A percentile compares a stretch with the other conserved stretches of the same genome.
Conservation (phyloP, 1,140 invertebrate genomes). For the Drosophila lacteicornis region DNA sequence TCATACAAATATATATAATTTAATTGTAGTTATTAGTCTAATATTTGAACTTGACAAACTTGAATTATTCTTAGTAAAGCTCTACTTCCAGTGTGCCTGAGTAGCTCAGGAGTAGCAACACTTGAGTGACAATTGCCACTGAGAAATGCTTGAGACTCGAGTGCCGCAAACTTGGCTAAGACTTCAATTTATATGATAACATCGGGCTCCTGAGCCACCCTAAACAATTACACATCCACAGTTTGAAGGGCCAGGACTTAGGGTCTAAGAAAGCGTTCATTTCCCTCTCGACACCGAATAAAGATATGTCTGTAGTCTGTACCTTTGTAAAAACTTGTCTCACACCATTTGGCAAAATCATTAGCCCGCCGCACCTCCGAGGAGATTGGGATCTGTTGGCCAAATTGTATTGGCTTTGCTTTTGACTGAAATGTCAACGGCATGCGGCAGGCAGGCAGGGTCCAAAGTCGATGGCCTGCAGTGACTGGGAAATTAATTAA, state of each 20-base stretch:
- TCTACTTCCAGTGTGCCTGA: conserved; percentile 18
- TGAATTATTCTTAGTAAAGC: too few species aligned
- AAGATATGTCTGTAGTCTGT: not conserved
- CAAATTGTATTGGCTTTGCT: conserved; percentile 64
- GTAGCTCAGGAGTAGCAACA: conserved; percentile 40
- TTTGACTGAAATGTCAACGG: conserved; percentile 76
- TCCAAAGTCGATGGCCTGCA: conserved; percentile 61
- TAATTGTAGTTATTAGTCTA: too few species aligned
- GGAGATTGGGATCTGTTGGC: conserved; percentile 21
- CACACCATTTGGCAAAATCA: conserved; percentile 33
- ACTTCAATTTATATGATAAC: conserved; percentile 81
- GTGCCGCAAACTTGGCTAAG: conserved; percentile 66
- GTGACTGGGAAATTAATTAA: conserved; percentile 78
- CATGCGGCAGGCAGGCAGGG: conserved; percentile 44
- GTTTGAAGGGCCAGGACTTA: not conserved
- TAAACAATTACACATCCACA: conserved; percentile 29
- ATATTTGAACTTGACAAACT: too few species aligned
- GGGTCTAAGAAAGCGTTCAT: conserved; percentile 18
- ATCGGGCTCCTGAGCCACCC: conserved; percentile 14
- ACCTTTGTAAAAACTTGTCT: conserved; percentile 30
- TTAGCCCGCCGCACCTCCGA: conserved; percentile 19
- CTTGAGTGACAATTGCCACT: conserved; percentile 54
- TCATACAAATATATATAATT: too few species aligned
- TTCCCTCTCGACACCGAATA: conserved; percentile 1
- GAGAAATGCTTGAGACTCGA: conserved; percentile 55